Evolutionary conservation across 2,113 vertebrate genomes (phyloP), one percentile per base, ranked within the genome.

Genomic region (Pavo muticus): DNA sequence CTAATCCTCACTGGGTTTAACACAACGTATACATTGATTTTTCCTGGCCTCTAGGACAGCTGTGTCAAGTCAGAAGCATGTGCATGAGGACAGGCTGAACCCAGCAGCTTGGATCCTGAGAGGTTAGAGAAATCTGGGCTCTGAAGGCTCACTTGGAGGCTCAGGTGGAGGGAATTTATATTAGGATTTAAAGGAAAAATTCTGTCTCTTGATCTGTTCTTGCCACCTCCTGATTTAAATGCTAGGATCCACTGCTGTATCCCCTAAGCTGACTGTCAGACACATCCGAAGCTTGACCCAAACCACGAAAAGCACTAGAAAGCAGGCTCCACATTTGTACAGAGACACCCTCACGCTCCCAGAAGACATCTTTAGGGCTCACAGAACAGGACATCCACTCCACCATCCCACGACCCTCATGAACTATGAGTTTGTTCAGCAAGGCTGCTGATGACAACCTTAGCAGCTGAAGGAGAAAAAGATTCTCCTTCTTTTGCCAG

Each of bases 31-130:
- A 87, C 79, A 91, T 9, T 52, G 80, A 87, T 90, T 96, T 95
- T 92, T 65, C 67, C 94, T 63, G 81, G 77, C 52, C 91, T 82
- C 74, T 61, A 50, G 76, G 95, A 88, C 40, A 81, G 63, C 70
- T 91, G 73, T 84, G 73, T 73, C 82, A 74, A 86, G 91, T 76
- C 60, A 77, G 68, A 89, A 87, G 50, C 61, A 80, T 21, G 75
- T 67, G 60, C 59, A 77, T 60, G 80, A 69, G 87, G 93, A 90
- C 37, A 80, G 27, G 72, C 44, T 74, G 79, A 90, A 68, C 79
- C 45, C 82, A 80, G 71, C 29, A 95, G 29, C 11, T 23, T 35
- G 47, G 64, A 44, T 40, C 64, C 74, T 71, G 72, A 84, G 75
- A 77, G 37, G 63, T 21, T 10, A 56, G 10, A 73, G 50, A 90